Percentiles rank a stretch among this genome's conserved stretches.
Evolutionary conservation across 2,113 vertebrate species (phyloP).

Genomic region (Rhagologus leucostigma): DNA sequence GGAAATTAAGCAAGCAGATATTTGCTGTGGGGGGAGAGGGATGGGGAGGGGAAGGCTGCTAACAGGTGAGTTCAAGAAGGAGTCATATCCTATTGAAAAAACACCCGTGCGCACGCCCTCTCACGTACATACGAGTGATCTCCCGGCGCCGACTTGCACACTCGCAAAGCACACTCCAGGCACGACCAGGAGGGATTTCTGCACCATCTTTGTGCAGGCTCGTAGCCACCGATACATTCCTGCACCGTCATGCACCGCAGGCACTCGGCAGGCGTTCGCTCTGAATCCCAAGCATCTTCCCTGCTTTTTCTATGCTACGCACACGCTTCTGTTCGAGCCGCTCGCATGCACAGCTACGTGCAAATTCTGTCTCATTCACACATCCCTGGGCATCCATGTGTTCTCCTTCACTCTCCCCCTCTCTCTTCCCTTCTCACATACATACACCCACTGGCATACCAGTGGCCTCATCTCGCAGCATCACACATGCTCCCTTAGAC

Average conservation of each 20-base stretch:
- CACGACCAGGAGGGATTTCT: constrained; percentile 17
- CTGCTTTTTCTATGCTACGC: constrained; percentile 22
- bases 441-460: not conserved
- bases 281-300: constrained; percentile 47
- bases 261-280: not conserved
- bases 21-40: not conserved
- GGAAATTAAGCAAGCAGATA: constrained; percentile 45
- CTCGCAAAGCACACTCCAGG: not conserved
- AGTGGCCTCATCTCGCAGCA: constrained; percentile 32
- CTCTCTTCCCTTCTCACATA: constrained; percentile 33
- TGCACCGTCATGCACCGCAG: constrained; percentile 51
- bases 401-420: constrained; percentile 55
- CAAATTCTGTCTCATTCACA: constrained; percentile 48
- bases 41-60: constrained; percentile 23
- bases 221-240: not conserved
- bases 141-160: not conserved
- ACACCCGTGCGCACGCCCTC: not conserved
- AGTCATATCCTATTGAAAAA: constrained; percentile 41
- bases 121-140: not conserved
- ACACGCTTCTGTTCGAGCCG: not conserved
- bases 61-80: constrained; percentile 59
- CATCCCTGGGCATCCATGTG: constrained; percentile 46
- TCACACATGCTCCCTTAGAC: constrained; percentile 9
- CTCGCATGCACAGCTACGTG: constrained; percentile 1
- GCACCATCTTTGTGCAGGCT: constrained; percentile 43